Evolutionary conservation across 2,888 invertebrate species (phyloP).

Genomic region (Dicranocentrus wangi): DNA sequence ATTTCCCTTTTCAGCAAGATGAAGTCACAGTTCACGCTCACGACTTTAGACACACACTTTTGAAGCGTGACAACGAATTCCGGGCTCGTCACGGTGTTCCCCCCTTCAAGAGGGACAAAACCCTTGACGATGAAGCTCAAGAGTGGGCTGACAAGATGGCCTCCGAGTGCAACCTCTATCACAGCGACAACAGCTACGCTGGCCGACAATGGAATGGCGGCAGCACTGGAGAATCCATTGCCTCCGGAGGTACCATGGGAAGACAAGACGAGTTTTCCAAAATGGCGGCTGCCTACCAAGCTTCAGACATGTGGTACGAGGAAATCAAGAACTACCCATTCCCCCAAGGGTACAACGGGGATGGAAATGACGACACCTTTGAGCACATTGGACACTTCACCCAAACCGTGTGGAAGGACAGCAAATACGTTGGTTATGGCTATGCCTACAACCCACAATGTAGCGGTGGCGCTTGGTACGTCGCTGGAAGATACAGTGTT

Average conservation of each 20-base stretch:
- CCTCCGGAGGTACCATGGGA: constrained; percentile 21
- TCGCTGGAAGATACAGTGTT: constrained; percentile 35
- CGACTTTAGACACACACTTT: constrained; percentile 30
- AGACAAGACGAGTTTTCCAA: no score
- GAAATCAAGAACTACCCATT: constrained; percentile 55
- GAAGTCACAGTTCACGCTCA: constrained; percentile 25
- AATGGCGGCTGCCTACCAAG: constrained; percentile 37
- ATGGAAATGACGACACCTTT: constrained; percentile 2
- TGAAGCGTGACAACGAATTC: constrained; percentile 46
- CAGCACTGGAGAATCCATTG: constrained; percentile 33
- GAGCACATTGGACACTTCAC: constrained; percentile 48
- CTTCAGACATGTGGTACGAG: constrained; percentile 50
- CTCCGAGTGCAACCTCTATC: constrained; percentile 23
- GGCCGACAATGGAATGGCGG: constrained; percentile 16
- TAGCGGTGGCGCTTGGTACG: background rate
- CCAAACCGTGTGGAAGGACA: constrained; percentile 49
- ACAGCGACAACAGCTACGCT: constrained; percentile 20
- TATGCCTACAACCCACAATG: constrained; percentile 31
- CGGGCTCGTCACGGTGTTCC: constrained; percentile 33
- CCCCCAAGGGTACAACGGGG: constrained; percentile 23
- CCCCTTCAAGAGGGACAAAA: constrained; percentile 14
- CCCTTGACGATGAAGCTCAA: constrained; percentile 38
- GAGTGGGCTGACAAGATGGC: constrained; percentile 45
- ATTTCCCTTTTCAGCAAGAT: constrained; percentile 15
- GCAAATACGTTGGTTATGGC: constrained; percentile 47